Conservation (phyloP, 2,888 invertebrate species). For the Drosophila silvestris region DNA sequence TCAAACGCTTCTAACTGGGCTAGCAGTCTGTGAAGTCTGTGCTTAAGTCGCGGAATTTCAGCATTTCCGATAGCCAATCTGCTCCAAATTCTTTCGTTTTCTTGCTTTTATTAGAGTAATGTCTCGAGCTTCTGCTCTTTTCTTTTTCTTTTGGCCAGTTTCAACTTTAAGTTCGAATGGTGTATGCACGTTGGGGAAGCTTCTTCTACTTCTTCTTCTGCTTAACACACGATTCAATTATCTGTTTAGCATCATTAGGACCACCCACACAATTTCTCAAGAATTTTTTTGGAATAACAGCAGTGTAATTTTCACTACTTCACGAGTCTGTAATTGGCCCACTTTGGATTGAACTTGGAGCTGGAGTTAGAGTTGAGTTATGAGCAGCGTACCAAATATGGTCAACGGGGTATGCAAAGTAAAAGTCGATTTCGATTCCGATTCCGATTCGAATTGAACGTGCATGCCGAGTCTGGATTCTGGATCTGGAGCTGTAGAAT, state of each 20-base stretch:
- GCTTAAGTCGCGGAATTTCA: slow-evolving; percentile 31
- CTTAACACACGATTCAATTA: slow-evolving; percentile 10
- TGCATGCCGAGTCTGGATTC: slow-evolving; percentile 47
- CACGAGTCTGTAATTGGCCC: slow-evolving; percentile 49
- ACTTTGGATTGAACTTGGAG: slow-evolving; percentile 38
- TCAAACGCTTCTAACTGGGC: slow-evolving; percentile 63
- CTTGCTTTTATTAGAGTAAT: slow-evolving; percentile 63
- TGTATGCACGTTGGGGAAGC: slow-evolving; percentile 1
- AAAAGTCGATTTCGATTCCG: slow-evolving; percentile 55
- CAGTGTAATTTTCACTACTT: slow-evolving; percentile 35
- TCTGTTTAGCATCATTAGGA: slow-evolving; percentile 26
- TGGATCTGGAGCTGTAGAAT: slow-evolving; percentile 57
- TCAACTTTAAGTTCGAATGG: slow-evolving; percentile 3
- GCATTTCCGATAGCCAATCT: slow-evolving; percentile 65
- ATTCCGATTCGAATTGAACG: slow-evolving; percentile 20
- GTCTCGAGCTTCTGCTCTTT: slow-evolving; percentile 6
- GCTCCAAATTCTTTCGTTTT: slow-evolving; percentile 66
- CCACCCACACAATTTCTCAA: slow-evolving; percentile 47
- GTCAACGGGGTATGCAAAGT: slow-evolving; percentile 69
- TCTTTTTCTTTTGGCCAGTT: not conserved
- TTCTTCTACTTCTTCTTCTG: not conserved
- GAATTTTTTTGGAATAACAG: slow-evolving; percentile 9
- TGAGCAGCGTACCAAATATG: slow-evolving; percentile 35
- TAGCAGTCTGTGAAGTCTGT: slow-evolving; percentile 14
- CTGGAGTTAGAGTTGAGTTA: slow-evolving; percentile 36